Base-by-base conservation (phyloP, 2,113 vertebrate species). In the Pandion haliaetus region DNA sequence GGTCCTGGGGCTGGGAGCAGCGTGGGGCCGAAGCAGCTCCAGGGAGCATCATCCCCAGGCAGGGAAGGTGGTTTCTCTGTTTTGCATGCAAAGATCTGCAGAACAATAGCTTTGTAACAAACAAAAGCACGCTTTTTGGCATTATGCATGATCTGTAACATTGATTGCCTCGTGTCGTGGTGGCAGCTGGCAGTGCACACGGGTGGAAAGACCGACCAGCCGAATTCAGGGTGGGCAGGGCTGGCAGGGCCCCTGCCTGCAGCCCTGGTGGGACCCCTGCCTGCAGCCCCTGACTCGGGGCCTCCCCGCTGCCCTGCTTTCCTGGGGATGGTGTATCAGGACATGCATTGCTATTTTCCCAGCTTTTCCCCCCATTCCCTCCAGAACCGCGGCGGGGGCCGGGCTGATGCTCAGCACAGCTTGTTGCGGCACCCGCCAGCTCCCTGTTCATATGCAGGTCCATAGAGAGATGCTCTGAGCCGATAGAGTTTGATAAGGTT, bases 111-210 rank as follows among this genome's bases (percentile, higher is more conserved):
- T 50, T 49, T 24, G 34, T 40, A 31, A n/a, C 28, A 23, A 54
- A n/a, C 1, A 16, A 59, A 13, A 49, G 12, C 19, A 5, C 4
- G 4, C 20, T n/a, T 44, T 82, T 76, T 29, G 42, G 17, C 55
- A 44, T 49, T 28, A 23, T 3, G 31, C 5, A 1, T 23, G 15
- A 28, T 44, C 36, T 25, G 52, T 29, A 28, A 58, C 26, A 6
- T 8, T 4, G 36, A 21, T 17, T 40, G 61, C 44, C 2, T 0
- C 10, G 31, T 29, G 63, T 26, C 1, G 1, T 16, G 52, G 50
- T 45, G 50, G 58, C 44, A 63, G 42, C 57, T 3, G 0, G n/a
- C 12, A 17, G 38, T 11, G 44, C 19, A 3, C 3, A 7, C 0
- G 4, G 54, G 6, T 23, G 34, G 57, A 23, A 71, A 26, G 38